Evolutionary conservation across 2,797 vertebrate genomes (phyloP).

Genomic region (Lacerta bilineata): DNA sequence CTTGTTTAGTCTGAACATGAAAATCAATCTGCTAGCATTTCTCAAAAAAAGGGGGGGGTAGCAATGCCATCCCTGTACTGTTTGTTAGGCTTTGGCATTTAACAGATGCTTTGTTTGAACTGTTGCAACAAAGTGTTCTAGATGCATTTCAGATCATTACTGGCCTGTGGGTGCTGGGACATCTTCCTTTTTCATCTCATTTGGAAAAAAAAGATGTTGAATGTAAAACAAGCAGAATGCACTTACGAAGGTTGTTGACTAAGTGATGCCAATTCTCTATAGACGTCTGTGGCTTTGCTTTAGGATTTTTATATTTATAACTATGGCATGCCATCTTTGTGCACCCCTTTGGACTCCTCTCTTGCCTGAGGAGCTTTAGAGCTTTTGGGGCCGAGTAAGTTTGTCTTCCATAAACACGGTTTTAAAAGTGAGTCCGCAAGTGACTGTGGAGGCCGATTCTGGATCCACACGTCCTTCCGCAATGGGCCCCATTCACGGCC

Average conservation of each 20-base stretch:
- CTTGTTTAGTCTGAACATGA: constrained; percentile 77
- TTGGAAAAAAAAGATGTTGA: constrained; percentile 33
- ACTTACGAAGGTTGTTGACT: constrained; percentile 42
- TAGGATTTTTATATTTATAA: neutral
- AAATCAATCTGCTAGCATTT: constrained; percentile 79
- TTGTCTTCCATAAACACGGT: too few species aligned
- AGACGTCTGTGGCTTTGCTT: constrained; percentile 19
- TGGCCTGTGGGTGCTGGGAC: constrained; percentile 42
- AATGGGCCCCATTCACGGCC: too few species aligned
- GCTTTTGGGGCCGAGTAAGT: neutral
- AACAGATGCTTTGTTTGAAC: constrained; percentile 65
- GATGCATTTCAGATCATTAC: constrained; percentile 66
- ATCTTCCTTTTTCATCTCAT: constrained; percentile 42
- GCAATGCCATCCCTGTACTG: constrained; percentile 64
- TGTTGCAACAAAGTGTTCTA: constrained; percentile 44
- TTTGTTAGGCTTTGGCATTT: constrained; percentile 69
- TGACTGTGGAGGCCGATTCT: too few species aligned
- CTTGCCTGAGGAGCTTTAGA: neutral
- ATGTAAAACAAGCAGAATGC: constrained; percentile 41
- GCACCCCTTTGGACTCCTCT: constrained; percentile 35
- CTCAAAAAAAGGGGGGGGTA: constrained; percentile 67
- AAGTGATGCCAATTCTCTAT: neutral
- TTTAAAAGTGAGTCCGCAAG: too few species aligned
- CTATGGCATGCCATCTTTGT: constrained; percentile 5
- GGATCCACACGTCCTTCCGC: too few species aligned